Percentiles rank a stretch among this genome's conserved stretches.
phyloP scores from a whole-genome alignment of 2,888 invertebrate species.

The Mayetiola destructor region DNA sequence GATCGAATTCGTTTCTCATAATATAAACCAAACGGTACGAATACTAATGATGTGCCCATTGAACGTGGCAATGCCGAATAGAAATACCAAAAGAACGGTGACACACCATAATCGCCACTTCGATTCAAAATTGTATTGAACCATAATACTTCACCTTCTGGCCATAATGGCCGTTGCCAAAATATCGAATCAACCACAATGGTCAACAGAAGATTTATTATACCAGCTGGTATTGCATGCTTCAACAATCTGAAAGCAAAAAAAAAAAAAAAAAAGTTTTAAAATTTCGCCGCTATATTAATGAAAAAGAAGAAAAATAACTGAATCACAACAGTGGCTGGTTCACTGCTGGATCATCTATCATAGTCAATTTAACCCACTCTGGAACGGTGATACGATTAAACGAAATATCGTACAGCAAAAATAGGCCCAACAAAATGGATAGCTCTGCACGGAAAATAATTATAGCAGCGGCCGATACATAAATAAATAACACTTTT shows the following conservation, averaged over 20 bases:
- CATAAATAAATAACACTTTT: conserved; percentile 58
- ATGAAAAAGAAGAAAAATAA: too few species aligned
- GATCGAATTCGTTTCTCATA: conserved; percentile 57
- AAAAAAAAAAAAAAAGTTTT: too few species aligned
- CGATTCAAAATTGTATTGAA: conserved; percentile 90
- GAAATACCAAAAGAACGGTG: conserved; percentile 95
- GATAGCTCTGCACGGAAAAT: conserved; percentile 84
- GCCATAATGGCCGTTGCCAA: conserved; percentile 86
- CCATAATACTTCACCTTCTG: conserved; percentile 94
- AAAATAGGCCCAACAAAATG: conserved; percentile 70
- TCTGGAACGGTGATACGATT: conserved; percentile 50
- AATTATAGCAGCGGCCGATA: conserved; percentile 75
- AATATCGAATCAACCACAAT: conserved; percentile 80
- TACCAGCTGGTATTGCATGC: conserved; percentile 55
- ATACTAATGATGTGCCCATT: conserved; percentile 61
- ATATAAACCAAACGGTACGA: conserved; percentile 64
- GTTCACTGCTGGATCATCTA: conserved; percentile 1
- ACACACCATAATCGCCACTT: conserved; percentile 95
- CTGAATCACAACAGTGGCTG: not conserved
- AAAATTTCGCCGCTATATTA: too few species aligned
- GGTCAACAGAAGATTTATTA: conserved; percentile 52
- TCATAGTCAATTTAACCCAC: conserved; percentile 37
- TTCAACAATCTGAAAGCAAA: conserved; percentile 48
- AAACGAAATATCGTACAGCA: conserved; percentile 63
- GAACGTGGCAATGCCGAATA: conserved; percentile 93